phyloP scores from a whole-genome alignment of 2,797 vertebrate species.

The Rhyacichthys aspro region DNA sequence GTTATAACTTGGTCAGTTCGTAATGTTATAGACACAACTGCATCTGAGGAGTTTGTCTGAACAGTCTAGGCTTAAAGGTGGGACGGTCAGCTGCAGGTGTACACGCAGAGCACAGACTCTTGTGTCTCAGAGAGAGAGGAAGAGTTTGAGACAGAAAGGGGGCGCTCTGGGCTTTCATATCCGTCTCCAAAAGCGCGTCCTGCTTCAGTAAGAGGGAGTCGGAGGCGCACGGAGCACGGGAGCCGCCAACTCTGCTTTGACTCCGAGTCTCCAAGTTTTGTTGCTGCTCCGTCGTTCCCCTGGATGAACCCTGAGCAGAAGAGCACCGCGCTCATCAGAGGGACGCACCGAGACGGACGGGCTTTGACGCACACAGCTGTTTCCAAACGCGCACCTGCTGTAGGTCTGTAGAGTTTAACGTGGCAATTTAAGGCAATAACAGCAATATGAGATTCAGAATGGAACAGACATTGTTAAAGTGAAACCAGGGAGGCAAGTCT shows the following conservation, averaged over 20 bases:
- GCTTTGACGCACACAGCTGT: slow-evolving; percentile 43
- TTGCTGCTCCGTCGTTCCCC: slow-evolving; percentile 31
- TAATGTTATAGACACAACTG: not conserved
- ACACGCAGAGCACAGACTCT: not conserved
- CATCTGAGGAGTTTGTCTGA: not conserved
- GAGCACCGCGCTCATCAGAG: slow-evolving; percentile 50
- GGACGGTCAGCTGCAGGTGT: slow-evolving; percentile 6
- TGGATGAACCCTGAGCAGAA: slow-evolving; percentile 66
- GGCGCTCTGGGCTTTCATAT: slow-evolving; percentile 83
- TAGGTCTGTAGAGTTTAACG: slow-evolving; percentile 59
- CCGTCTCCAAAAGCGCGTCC: slow-evolving; percentile 39
- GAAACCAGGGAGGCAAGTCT: slow-evolving; percentile 65
- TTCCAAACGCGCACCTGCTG: slow-evolving; percentile 56
- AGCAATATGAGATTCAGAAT: slow-evolving; percentile 17
- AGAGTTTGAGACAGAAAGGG: slow-evolving; percentile 73
- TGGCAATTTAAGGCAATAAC: not conserved
- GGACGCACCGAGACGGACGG: slow-evolving; percentile 47
- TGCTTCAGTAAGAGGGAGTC: slow-evolving; percentile 56
- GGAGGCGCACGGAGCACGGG: slow-evolving; percentile 52
- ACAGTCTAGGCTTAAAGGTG: not conserved
- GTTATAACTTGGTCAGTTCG: no score
- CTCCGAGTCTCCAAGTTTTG: slow-evolving; percentile 52
- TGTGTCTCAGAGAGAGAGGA: slow-evolving; percentile 13
- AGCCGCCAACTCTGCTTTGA: slow-evolving; percentile 49
- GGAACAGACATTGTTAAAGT: slow-evolving; percentile 39